Conservation (phyloP, 1,140 invertebrate genomes). For the Octopus sinensis region DNA sequence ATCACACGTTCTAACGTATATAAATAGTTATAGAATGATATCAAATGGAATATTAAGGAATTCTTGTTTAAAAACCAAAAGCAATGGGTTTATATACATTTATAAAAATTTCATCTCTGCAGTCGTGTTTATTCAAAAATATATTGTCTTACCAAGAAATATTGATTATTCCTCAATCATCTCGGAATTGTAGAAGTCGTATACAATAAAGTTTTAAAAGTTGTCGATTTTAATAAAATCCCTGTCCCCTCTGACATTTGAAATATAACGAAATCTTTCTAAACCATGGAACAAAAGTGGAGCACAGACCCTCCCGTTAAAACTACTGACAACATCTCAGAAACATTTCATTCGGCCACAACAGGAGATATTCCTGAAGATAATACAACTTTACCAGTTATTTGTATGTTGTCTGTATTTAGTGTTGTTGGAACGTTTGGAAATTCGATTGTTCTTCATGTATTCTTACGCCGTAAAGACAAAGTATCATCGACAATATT, state of each 20-base stretch:
- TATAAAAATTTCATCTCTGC: no score
- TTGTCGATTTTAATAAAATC: neutral
- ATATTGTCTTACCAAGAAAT: no score
- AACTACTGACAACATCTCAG: neutral
- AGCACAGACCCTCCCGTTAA: neutral
- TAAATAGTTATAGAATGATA: no score
- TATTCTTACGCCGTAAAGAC: conserved; percentile 51
- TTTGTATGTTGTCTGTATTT: conserved; percentile 40
- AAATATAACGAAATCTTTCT: neutral
- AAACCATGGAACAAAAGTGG: no score
- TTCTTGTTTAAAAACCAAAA: no score
- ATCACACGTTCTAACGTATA: no score
- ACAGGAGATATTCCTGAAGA: neutral
- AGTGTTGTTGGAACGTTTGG: conserved; percentile 48
- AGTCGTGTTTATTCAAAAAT: no score
- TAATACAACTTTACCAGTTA: neutral
- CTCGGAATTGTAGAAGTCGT: no score
- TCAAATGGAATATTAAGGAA: no score
- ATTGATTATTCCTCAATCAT: no score
- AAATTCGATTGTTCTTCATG: conserved; percentile 53
- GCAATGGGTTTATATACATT: no score
- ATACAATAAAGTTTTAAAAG: neutral
- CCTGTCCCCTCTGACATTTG: neutral
- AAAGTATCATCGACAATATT: conserved; percentile 52
- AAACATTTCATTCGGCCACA: neutral